These are phyloP conservation scores for Cryptocheilus praepositus DNA, from an alignment of 2,888 invertebrate genomes.

Conservation along the genomic window DNA sequence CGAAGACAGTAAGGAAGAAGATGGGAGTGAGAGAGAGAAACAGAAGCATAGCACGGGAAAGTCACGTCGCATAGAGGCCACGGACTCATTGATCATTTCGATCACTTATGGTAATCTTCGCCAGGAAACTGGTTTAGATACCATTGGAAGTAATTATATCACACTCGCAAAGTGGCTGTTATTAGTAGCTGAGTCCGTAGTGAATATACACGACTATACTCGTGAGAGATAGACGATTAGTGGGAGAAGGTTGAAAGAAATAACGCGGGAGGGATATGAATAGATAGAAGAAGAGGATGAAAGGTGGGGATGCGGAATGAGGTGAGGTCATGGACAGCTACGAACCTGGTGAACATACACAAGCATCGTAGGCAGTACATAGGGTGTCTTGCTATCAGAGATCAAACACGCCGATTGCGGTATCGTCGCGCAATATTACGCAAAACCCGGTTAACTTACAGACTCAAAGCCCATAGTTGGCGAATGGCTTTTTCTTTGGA, in stretches of 20 bases:
- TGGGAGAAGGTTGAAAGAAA: constrained; percentile 17
- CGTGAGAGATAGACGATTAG: constrained; percentile 7
- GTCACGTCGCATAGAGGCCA: constrained; percentile 52
- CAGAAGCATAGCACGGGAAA: constrained; percentile 21
- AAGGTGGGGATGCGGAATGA: constrained; percentile 16
- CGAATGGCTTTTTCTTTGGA: no score
- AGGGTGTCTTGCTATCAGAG: constrained; percentile 47
- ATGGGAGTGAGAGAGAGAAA: constrained; percentile 12
- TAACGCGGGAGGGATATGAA: background rate
- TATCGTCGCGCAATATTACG: constrained; percentile 41
- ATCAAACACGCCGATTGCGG: constrained; percentile 44
- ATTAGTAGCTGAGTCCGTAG: constrained; percentile 59
- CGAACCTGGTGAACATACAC: constrained; percentile 24
- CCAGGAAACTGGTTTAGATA: constrained; percentile 66
- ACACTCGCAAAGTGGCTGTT: constrained; percentile 69
- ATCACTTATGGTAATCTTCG: constrained; percentile 70
- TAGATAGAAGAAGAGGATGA: constrained; percentile 14
- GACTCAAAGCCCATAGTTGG: background rate
- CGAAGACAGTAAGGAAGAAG: constrained; percentile 7
- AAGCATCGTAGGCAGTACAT: constrained; percentile 14
- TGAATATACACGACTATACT: constrained; percentile 3
- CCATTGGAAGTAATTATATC: constrained; percentile 71
- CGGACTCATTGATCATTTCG: constrained; percentile 69
- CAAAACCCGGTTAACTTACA: constrained; percentile 52
- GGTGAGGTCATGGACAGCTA: constrained; percentile 34